Conservation (phyloP, 2,888 invertebrate genomes). For the Volucella inanis region DNA sequence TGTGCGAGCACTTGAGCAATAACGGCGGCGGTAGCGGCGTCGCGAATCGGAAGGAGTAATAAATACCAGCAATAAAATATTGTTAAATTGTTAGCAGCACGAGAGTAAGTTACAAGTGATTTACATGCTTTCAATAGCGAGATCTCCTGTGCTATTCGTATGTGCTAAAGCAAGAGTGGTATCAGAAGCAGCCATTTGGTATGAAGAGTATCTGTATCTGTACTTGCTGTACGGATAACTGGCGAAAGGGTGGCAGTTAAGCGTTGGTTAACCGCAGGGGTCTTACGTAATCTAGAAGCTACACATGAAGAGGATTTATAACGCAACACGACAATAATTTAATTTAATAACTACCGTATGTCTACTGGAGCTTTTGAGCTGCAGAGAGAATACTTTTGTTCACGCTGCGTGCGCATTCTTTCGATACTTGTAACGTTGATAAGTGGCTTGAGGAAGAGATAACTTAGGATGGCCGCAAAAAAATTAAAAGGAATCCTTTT, state of each 20-base stretch:
- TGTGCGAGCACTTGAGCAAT: too few relatives aligned
- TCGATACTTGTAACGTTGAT: neutral
- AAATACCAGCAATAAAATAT: slow-evolving; percentile 38
- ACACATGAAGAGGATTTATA: slow-evolving; percentile 16
- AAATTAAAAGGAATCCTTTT: too few relatives aligned
- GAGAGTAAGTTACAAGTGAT: slow-evolving; percentile 32
- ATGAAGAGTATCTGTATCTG: too few relatives aligned
- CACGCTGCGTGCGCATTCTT: neutral
- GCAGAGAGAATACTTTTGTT: neutral
- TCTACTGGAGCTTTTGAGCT: neutral
- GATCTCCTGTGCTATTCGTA: slow-evolving; percentile 8
- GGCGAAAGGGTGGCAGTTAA: slow-evolving; percentile 4
- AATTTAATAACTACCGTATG: slow-evolving; percentile 19
- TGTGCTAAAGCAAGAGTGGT: neutral
- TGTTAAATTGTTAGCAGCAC: slow-evolving; percentile 39
- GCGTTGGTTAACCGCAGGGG: slow-evolving; percentile 11
- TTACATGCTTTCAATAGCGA: slow-evolving; percentile 37
- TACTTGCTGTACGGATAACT: neutral
- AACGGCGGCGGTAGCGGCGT: too few relatives aligned
- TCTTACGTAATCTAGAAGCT: slow-evolving; percentile 38
- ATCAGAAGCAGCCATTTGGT: too few relatives aligned
- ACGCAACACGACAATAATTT: slow-evolving; percentile 16
- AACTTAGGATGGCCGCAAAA: too few relatives aligned
- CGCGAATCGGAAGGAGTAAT: slow-evolving; percentile 14
- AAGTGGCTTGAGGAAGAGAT: too few relatives aligned